Evolutionary conservation across 2,888 invertebrate genomes (phyloP), one percentile per base, ranked within the genome.

Genomic region (Eurois occulta): DNA sequence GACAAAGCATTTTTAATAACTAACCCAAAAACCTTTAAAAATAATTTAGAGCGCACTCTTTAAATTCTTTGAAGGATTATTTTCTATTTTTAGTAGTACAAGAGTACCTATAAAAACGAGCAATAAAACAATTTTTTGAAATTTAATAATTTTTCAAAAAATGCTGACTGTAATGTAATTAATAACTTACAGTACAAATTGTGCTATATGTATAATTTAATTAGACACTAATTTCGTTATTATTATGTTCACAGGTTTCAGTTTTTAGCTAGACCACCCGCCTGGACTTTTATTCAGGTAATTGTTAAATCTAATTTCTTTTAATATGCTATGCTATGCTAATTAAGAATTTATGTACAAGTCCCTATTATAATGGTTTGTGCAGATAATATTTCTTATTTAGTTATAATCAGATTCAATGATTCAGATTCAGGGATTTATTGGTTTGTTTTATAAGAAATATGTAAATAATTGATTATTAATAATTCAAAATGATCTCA

Each of bases 201-300:
- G 18, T 68, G 62, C 8, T 32, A 32, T 70, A 16, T 32, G 10
- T 32, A 35, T 75, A 35, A 64, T 55, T 5, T 35, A 46, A 75
- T 65, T 24, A 62, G 55, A 72, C 46, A 80, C 79, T 91, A 90
- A 92, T 89, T 83, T 87, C 64, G 60, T 75, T 75, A 10, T 88
- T 89, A 85, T 93, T 94, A 88, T 94, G 88, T 95, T 95, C 91
- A 90, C 96, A 96, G 96, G 95, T 96, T 76, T 93, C 95, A 69
- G 96, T 96, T 86, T 95, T 93, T 93, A 96, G 95, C 91, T 96
- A 96, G 94, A 91, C 80, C 81, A 91, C 80, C 82, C 71, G 72
- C 72, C 81, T 78, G 80, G 84, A 18, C 83, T 80, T 81, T 82
- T 85, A 83, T 85, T 77, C 91, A 93, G 95, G 94, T 94, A 91